Evolutionary conservation across 2,113 vertebrate genomes (phyloP).

Genomic region (Oncorhynchus gorbuscha): DNA sequence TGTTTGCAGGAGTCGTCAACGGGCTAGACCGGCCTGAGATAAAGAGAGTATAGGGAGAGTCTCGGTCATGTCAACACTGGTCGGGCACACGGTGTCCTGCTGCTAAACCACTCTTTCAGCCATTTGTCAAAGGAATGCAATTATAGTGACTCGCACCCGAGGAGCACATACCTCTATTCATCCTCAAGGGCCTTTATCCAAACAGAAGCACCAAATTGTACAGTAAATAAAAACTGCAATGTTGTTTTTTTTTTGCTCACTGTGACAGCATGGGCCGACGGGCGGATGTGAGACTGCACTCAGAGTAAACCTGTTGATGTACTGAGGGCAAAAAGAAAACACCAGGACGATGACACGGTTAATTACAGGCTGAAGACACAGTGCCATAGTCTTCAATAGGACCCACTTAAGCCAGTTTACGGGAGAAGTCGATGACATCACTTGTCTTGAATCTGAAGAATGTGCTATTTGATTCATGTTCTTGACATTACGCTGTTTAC

Average conservation of each 20-base stretch:
- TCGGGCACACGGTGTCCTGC: constrained; percentile 13
- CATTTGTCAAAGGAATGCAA: constrained; percentile 30
- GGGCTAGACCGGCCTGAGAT: constrained; percentile 21
- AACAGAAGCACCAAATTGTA: constrained; percentile 24
- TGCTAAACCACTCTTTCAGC: constrained; percentile 52
- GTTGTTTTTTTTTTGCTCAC: not conserved
- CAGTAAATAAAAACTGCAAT: not conserved
- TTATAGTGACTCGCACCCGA: constrained; percentile 1
- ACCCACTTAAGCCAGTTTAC: no score
- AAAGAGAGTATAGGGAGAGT: constrained; percentile 21
- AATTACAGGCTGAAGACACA: no score
- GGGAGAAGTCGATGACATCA: no score
- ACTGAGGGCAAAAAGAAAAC: not conserved
- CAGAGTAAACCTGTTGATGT: constrained; percentile 11
- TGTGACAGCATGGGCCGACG: constrained; percentile 1
- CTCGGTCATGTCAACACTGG: constrained; percentile 40
- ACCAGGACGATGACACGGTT: no score
- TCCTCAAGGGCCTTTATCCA: constrained; percentile 7
- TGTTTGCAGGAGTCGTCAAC: constrained; percentile 12
- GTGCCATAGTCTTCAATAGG: no score
- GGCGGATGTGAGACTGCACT: constrained; percentile 1
- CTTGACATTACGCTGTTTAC: no score
- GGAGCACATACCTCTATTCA: constrained; percentile 8
- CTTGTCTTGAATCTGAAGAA: no score
- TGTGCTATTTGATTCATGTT: no score